These are phyloP conservation scores for Enteromius radiatus DNA, from an alignment of 2,797 vertebrate genomes.

Conservation along the genomic window DNA sequence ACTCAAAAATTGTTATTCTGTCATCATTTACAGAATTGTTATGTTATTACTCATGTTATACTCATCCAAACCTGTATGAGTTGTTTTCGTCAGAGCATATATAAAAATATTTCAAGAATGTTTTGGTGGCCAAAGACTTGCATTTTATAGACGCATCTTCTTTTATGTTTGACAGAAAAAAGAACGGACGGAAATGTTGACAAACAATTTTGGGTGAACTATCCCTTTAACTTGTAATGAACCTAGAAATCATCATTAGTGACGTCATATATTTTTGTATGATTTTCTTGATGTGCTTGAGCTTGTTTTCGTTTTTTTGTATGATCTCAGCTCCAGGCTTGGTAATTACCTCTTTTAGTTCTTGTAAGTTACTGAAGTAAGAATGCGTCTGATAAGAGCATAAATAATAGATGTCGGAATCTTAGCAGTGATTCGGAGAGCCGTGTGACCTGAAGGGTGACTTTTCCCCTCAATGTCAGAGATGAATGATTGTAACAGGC, in stretches of 20 bases:
- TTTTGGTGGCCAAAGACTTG: too few relatives aligned
- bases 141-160: not conserved
- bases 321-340: not conserved
- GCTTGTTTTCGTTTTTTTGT: not conserved
- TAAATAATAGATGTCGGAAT: constrained; percentile 16
- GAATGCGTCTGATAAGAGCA: constrained; percentile 2
- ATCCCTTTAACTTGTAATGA: not conserved
- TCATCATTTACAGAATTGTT: too few relatives aligned
- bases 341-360: constrained; percentile 17
- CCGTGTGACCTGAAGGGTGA: not conserved
- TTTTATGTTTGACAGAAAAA: not conserved
- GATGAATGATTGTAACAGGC: not conserved
- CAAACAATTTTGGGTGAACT: not conserved
- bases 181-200: not conserved
- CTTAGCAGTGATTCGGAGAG: constrained; percentile 12
- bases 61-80: not conserved
- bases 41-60: too few relatives aligned
- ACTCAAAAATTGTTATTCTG: not conserved
- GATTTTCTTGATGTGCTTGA: not conserved
- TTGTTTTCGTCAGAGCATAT: not conserved
- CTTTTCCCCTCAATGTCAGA: constrained; percentile 31
- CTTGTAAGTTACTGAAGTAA: constrained; percentile 6
- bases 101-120: not conserved
- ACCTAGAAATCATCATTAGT: not conserved
- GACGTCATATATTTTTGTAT: not conserved